Percentiles rank a stretch among this genome's conserved stretches.
phyloP scores from a whole-genome alignment of 1,140 invertebrate genomes.

The Drosophila paulistorum region DNA sequence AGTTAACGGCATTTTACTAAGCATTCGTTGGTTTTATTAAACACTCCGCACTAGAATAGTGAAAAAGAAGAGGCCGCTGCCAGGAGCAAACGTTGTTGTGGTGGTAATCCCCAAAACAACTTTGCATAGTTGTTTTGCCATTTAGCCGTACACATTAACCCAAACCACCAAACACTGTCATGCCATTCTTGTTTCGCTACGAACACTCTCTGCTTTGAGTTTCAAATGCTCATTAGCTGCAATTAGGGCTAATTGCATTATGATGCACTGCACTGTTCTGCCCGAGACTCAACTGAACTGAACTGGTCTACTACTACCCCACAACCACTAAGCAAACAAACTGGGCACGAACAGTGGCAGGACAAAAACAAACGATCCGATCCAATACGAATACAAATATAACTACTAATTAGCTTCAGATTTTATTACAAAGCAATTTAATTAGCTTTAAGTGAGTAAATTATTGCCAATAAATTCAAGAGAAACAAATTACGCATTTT shows the following conservation, averaged over 20 bases:
- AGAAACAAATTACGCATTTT: conserved; percentile 7
- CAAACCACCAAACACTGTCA: conserved; percentile 3
- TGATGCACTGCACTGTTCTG: conserved; percentile 36
- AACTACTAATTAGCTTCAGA: conserved; percentile 16
- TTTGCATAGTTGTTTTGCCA: conserved; percentile 16
- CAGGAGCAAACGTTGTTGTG: neutral
- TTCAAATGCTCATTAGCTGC: conserved; percentile 49
- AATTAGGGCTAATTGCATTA: conserved; percentile 58
- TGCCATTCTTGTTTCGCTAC: conserved; percentile 22
- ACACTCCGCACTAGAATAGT: neutral
- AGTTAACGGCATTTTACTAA: conserved; percentile 36
- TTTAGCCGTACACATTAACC: conserved; percentile 15
- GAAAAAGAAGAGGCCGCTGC: neutral
- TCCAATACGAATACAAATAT: conserved; percentile 19
- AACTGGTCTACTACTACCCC: neutral
- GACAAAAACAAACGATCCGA: conserved; percentile 18
- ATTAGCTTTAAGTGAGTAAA: conserved; percentile 25
- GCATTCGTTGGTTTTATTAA: conserved; percentile 45
- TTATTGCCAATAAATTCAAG: conserved; percentile 1
- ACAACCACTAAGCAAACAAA: conserved; percentile 9
- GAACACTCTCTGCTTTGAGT: conserved; percentile 21
- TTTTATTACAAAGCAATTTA: conserved; percentile 14
- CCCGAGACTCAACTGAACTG: neutral
- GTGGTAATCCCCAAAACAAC: conserved; percentile 27
- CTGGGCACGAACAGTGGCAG: neutral